Evolutionary conservation across 2,888 invertebrate species (phyloP), one percentile per base, ranked within the genome.

Genomic region (Baccha elongata): DNA sequence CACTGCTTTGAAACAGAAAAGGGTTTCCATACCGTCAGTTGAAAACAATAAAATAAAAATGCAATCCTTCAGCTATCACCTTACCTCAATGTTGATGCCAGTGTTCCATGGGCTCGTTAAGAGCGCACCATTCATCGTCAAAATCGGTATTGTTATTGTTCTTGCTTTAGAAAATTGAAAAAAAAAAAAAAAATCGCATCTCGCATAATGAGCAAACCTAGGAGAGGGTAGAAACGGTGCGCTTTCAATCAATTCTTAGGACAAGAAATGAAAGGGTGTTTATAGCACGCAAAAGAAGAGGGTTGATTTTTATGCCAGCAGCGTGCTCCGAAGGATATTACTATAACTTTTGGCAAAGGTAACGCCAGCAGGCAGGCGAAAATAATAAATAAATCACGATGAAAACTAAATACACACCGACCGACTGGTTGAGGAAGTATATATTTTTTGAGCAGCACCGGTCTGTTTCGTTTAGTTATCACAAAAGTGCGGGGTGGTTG

Each of bases 261-360:
- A 21, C 52, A 46, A 37, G 13, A 53, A 58, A 65, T 64, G 52
- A 71, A 81, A 40, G 80, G 80, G 76, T 81, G 60, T 62, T 44
- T 13, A 40, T 8, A 55, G n/a, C 58, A 7, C 32, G 37, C 11
- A 40, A 53, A 48, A 67, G 71, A 58, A 46, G 71, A 81, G 81
- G 81, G 81, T 81, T 81, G 64, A 21, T 52, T 17, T 35, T n/a
- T 55, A 53, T 40, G 21, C 53, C 55, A 74, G 53, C 23, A 40
- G 65, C 65, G 48, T 48, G 62, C 40, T 60, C 55, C 53, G 48
- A 71, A 71, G 67, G 69, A 81, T 81, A 76, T 81, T 81, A 71
- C 76, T 81, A 62, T 76, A 81, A 81, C 81, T 81, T 81, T 76
- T 76, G 81, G 46, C 71, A 72, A 81, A 81, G 71, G 76, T 72